Evolutionary conservation across 2,888 invertebrate genomes (phyloP), one percentile per base, ranked within the genome.

Genomic region (Drosophila melanosoma): DNA sequence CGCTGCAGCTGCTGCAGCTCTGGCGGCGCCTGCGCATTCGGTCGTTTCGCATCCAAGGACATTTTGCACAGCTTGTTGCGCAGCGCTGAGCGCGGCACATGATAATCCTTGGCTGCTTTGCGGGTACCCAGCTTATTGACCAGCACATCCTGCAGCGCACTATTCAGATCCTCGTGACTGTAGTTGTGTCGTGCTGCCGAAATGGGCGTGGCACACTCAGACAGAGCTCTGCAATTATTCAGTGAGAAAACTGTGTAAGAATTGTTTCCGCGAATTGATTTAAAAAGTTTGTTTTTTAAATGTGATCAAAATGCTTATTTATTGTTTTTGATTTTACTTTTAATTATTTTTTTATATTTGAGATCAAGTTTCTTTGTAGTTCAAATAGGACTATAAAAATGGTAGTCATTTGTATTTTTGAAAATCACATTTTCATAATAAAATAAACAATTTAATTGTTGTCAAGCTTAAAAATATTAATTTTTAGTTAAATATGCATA

Each of bases 81-180:
- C 59, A 99, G 95, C 33, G 99, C 99, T 80, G 99, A 98, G 79
- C 99, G 95, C 10, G 99, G 99, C 92, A 99, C 98, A 88, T 98
- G 98, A 94, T 99, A 99, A 88, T 98, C 96, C 63, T 98, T 97
- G 61, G 99, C 97, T 11, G 99, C 99, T 69, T 99, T 95, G 53
- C 99, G 94, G 8, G 98, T 98, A 79, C 98, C 99, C 83, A 99
- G 94, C 91, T 97, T 97, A 23, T 98, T 98, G 82, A 96, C 96
- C 93, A 98, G 97, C 91, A 99, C 98, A 93, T 99, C 99, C 71
- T 97, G 95, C 69, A 99, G 95, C n/a, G 99, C 99, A 42, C 96
- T 96, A 91, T 97, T 97, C 49, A 99, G 95, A 93, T 99, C 99
- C 89, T 98, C 98, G 87, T 99, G 98, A n/a, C 98, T 98, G 94